Percentiles rank a stretch among this genome's conserved stretches.
phyloP scores from a whole-genome alignment of 2,113 vertebrate genomes.

The Hucho hucho region DNA sequence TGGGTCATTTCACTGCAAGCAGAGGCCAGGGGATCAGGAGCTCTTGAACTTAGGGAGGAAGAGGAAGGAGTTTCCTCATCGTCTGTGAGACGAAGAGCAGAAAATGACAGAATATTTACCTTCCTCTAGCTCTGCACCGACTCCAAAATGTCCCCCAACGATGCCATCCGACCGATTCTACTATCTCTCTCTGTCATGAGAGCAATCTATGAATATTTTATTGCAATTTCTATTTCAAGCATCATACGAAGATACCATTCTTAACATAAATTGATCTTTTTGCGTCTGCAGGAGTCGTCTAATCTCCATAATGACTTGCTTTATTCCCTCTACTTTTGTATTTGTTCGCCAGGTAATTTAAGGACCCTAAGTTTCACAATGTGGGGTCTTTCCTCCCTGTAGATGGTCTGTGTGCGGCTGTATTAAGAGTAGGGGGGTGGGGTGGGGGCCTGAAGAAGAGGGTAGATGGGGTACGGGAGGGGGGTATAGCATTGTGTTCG shows the following conservation, averaged over 20 bases:
- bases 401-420: slow-evolving; percentile 65
- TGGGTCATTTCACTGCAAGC: slow-evolving; percentile 61
- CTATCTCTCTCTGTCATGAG: slow-evolving; percentile 5
- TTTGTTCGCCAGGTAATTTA: slow-evolving; percentile 75
- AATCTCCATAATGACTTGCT: slow-evolving; percentile 72
- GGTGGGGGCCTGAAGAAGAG: neutral
- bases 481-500: slow-evolving; percentile 69
- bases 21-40: slow-evolving; percentile 66
- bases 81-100: neutral
- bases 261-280: slow-evolving; percentile 60
- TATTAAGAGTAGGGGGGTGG: slow-evolving; percentile 65
- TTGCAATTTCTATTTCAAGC: slow-evolving; percentile 57
- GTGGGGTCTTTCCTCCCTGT: slow-evolving; percentile 42
- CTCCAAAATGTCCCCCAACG: slow-evolving; percentile 12
- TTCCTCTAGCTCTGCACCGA: neutral
- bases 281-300: slow-evolving; percentile 60
- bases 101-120: neutral
- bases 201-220: slow-evolving; percentile 57
- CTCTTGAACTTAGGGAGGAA: slow-evolving; percentile 63
- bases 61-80: slow-evolving; percentile 57
- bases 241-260: slow-evolving; percentile 52
- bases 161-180: slow-evolving; percentile 43
- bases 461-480: slow-evolving; percentile 2
- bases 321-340: slow-evolving; percentile 66
- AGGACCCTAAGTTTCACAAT: slow-evolving; percentile 69